Evolutionary conservation across 2,113 vertebrate species (phyloP), one percentile per base, ranked within the genome.

Genomic region (Cyanoliseus patagonus): DNA sequence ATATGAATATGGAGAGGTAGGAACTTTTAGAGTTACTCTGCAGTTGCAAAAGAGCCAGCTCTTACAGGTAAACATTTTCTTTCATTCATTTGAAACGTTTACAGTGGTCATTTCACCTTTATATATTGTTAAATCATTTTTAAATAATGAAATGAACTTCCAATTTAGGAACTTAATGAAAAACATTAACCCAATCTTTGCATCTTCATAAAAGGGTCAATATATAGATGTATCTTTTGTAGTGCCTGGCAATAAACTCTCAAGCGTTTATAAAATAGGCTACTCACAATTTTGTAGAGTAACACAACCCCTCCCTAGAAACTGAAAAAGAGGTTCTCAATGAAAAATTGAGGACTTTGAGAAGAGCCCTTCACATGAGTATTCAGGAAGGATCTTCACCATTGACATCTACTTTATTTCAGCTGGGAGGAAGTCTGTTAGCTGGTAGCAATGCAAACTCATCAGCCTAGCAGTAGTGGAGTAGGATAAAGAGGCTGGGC

Each of bases 401-500:
- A 2, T 12, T 42, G 78, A 44, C 9, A 42, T 28, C 59, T 74
- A 3, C 28, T 35, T 66, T 42, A n/a, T 69, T 28, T 66, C 9
- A 64, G 23, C 63, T 80, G 73, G 46, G 39, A 20, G 2, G 7
- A 2, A 42, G 67, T 5, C 51, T 64, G 31, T 22, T 59, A 94
- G 53, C 49, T 95, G 91, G 22, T 23, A 64, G 30, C 68, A 47
- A 31, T 61, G 13, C 4, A 35, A 39, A 6, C 35, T 72, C 14
- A 7, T 57, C 47, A 59, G 2, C 4, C 11, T 14, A 7, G 25
- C 35, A 4, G 66, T 1, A 10, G 6, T 33, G 33, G 19, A 10
- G 37, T 2, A 42, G 80, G n/a, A 27, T 51, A 23, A 63, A 35
- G 41, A 5, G 22, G 7, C 1, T 62, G 19, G 1, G 0, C 0